Evolutionary conservation across 2,888 invertebrate genomes (phyloP).

Genomic region (Pocota personata): DNA sequence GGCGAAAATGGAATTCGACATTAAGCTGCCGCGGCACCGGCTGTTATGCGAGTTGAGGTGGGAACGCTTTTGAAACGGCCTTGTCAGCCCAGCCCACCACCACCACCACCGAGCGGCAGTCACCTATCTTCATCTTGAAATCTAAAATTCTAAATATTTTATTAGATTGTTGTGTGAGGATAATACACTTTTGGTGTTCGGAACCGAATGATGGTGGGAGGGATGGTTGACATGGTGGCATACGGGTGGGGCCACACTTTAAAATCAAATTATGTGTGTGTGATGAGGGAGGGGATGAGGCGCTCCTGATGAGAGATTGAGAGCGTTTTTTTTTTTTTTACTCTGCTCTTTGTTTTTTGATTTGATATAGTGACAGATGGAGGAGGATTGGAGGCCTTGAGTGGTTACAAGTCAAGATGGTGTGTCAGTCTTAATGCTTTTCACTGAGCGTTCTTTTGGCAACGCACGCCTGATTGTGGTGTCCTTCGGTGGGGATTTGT

Average conservation of each 20-base stretch:
- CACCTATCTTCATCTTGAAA: constrained; percentile 60
- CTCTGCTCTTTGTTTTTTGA: constrained; percentile 48
- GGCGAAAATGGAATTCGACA: constrained; percentile 67
- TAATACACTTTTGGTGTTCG: constrained; percentile 70
- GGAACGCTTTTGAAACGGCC: constrained; percentile 32
- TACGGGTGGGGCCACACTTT: constrained; percentile 62
- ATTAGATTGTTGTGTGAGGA: constrained; percentile 70
- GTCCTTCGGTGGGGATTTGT: constrained; percentile 53
- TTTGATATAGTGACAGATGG: constrained; percentile 55
- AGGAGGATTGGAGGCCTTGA: constrained; percentile 14
- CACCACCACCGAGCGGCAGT: neutral
- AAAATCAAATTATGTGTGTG: constrained; percentile 69
- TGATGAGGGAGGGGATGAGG: neutral
- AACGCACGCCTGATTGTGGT: constrained; percentile 59
- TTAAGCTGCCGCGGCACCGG: constrained; percentile 34
- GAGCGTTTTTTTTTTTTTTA: constrained; percentile 21
- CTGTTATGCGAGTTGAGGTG: constrained; percentile 15
- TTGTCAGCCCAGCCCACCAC: constrained; percentile 9
- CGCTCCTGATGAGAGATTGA: constrained; percentile 63
- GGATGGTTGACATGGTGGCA: constrained; percentile 43
- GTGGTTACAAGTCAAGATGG: constrained; percentile 60
- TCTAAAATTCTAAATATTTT: constrained; percentile 74
- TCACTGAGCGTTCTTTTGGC: constrained; percentile 29
- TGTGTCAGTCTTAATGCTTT: constrained; percentile 60
- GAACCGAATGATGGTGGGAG: neutral